Evolutionary conservation across 2,888 invertebrate species (phyloP).

Genomic region (Hoplodrina ambigua): DNA sequence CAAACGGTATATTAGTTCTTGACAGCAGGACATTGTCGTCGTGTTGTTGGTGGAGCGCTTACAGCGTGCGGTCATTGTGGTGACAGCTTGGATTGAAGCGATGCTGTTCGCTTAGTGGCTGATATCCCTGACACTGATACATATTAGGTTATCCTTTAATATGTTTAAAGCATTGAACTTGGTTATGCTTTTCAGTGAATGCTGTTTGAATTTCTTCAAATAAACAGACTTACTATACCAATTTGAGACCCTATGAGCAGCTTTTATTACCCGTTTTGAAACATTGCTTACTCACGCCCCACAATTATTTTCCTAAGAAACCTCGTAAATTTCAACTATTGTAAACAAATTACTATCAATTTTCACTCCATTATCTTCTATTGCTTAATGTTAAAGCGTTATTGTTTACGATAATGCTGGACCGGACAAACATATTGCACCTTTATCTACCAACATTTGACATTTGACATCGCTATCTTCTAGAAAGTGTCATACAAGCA

Average conservation of each 20-base stretch:
- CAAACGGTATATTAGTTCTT: conserved; percentile 34
- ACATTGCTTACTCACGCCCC: conserved; percentile 25
- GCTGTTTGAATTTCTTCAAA: background rate
- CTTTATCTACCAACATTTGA: conserved; percentile 71
- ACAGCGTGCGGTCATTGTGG: conserved; percentile 15
- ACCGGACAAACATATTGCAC: conserved; percentile 69
- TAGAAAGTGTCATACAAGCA: conserved; percentile 80
- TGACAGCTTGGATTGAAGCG: conserved; percentile 38
- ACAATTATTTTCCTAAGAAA: conserved; percentile 44
- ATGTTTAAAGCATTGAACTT: background rate
- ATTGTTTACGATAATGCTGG: conserved; percentile 61
- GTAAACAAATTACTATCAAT: conserved; percentile 60
- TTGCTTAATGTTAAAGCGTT: conserved; percentile 62
- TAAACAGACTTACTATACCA: background rate
- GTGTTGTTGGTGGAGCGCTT: conserved; percentile 22
- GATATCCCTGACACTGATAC: conserved; percentile 1
- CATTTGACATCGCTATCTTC: conserved; percentile 79
- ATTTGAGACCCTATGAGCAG: conserved; percentile 17
- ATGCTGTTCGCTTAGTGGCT: conserved; percentile 17
- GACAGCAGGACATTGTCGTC: conserved; percentile 40
- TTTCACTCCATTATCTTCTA: conserved; percentile 61
- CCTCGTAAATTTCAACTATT: conserved; percentile 49
- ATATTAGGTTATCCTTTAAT: conserved; percentile 1
- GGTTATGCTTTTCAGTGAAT: conserved; percentile 1
- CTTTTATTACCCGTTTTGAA: conserved; percentile 20